Conservation (phyloP, 1,140 invertebrate genomes). For the Caenorhabditis tropicalis region DNA sequence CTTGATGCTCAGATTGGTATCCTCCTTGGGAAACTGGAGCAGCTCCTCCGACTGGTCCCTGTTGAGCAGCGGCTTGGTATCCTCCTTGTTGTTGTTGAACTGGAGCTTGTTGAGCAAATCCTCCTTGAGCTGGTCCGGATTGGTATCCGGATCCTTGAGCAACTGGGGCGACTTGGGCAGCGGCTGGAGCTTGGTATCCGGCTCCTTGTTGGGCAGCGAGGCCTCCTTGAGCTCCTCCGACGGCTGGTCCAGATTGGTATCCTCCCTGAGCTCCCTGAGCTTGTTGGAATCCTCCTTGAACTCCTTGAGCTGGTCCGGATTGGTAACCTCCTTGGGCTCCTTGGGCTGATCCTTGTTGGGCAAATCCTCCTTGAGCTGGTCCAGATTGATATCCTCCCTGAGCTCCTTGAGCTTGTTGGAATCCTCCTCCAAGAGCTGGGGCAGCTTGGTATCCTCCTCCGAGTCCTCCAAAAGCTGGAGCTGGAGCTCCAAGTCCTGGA, state of each 20-base stretch:
- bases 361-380: not conserved
- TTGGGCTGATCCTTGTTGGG: not conserved
- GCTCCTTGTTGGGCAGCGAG: not conserved
- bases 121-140: not conserved
- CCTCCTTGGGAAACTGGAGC: constrained; percentile 2
- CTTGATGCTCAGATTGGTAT: not conserved
- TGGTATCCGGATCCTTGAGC: not conserved
- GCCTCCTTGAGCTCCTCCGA: not conserved
- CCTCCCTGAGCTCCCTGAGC: not conserved
- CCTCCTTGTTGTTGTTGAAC: not conserved
- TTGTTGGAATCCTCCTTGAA: constrained; percentile 4
- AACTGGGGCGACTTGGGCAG: not conserved
- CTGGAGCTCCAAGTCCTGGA: constrained; percentile 6
- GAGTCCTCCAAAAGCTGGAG: not conserved
- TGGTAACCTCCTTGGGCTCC: not conserved
- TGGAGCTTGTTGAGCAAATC: not conserved
- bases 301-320: not conserved
- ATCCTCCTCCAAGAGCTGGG: not conserved
- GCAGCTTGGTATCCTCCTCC: constrained; percentile 1
- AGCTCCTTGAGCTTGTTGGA: not conserved
- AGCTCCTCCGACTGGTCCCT: not conserved
- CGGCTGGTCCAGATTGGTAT: constrained; percentile 19
- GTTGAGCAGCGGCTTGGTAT: not conserved
- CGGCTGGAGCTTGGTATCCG: not conserved
- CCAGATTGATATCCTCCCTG: not conserved